These are phyloP conservation scores for Diglossa cyanea DNA, from an alignment of 2,797 vertebrate genomes.

Conservation along the genomic window DNA sequence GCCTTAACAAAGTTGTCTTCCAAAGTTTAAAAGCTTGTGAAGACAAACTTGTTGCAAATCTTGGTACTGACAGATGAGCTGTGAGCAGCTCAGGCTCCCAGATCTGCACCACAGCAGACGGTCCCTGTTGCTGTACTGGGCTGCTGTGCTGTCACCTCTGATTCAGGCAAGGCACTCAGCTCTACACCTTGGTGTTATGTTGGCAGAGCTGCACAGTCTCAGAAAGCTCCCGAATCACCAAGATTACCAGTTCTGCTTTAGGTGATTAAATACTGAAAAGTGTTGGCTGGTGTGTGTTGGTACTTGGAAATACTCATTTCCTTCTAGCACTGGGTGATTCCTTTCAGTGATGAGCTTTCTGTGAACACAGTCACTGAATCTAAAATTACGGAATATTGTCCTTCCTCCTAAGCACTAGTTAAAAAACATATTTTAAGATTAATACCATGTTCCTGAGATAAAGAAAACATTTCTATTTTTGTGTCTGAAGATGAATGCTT, in stretches of 20 bases:
- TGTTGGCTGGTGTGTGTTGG: not conserved
- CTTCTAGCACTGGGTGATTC: not conserved
- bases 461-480: not conserved
- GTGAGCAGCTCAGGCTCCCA: not conserved
- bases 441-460: not conserved
- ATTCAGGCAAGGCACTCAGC: not conserved
- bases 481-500: not conserved
- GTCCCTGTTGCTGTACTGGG: not conserved
- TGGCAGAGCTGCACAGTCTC: not conserved
- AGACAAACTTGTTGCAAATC: not conserved
- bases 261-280: not conserved
- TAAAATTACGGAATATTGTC: not conserved
- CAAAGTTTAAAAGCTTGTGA: not conserved
- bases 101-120: not conserved
- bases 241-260: not conserved
- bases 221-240: not conserved
- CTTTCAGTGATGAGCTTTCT: not conserved
- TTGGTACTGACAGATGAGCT: not conserved
- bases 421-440: not conserved
- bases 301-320: not conserved
- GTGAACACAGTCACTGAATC: not conserved
- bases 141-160: not conserved
- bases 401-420: not conserved
- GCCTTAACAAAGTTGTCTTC: not conserved
- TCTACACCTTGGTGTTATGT: not conserved